These are phyloP conservation scores for Cheilinus undulatus DNA, from an alignment of 2,113 vertebrate genomes.

Conservation along the genomic window DNA sequence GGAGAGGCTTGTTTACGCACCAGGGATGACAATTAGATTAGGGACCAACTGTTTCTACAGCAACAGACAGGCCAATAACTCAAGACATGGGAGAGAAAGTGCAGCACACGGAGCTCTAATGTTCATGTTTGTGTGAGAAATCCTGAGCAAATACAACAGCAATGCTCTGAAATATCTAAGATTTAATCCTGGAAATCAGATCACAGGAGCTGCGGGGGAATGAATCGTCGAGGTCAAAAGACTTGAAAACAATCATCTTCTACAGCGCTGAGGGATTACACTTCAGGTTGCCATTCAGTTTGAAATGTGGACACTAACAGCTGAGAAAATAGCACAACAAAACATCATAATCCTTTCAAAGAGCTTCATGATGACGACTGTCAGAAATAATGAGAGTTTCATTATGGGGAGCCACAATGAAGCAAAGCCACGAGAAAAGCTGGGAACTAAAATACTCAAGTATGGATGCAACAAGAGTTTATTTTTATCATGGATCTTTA, in stretches of 20 bases:
- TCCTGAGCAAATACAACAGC: not conserved
- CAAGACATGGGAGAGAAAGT: not conserved
- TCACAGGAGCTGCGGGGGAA: not conserved
- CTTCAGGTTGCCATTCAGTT: too few species aligned
- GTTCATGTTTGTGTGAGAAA: not conserved
- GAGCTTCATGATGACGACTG: not conserved
- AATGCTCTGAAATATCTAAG: not conserved
- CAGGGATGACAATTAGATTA: conserved; percentile 32
- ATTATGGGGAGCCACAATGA: not conserved
- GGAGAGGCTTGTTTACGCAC: conserved; percentile 15
- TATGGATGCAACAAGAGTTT: too few species aligned
- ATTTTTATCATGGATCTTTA: too few species aligned
- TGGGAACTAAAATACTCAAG: too few species aligned
- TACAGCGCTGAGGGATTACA: not conserved
- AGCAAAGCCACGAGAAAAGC: not conserved
- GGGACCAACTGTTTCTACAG: conserved; percentile 18
- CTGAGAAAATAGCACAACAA: not conserved
- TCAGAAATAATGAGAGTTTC: not conserved
- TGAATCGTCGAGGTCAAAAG: not conserved
- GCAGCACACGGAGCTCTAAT: not conserved
- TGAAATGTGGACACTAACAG: not conserved
- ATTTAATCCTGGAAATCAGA: not conserved
- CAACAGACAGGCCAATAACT: conserved; percentile 30
- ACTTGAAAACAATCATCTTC: not conserved
- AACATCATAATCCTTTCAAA: not conserved